phyloP scores from a whole-genome alignment of 2,888 invertebrate genomes.

The Ormyrus rosae region DNA sequence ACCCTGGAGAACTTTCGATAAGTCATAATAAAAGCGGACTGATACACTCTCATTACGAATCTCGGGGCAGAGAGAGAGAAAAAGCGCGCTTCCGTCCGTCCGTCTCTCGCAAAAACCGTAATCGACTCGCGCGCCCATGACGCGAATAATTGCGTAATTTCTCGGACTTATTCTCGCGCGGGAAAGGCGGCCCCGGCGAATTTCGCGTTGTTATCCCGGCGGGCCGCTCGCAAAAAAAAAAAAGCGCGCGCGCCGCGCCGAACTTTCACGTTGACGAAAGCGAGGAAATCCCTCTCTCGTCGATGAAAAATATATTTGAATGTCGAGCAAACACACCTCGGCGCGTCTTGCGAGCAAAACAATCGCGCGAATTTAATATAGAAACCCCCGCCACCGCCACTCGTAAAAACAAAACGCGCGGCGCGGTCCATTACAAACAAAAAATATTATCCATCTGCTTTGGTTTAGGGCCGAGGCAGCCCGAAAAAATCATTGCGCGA shows the following conservation, averaged over 20 bases:
- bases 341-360: neutral
- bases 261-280: neutral
- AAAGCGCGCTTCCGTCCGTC: too few species aligned
- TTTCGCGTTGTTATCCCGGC: too few species aligned
- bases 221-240: neutral
- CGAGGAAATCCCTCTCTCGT: neutral
- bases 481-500: slow-evolving; percentile 17
- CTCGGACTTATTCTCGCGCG: too few species aligned
- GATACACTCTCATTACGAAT: too few species aligned
- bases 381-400: neutral
- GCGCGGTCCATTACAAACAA: slow-evolving; percentile 3
- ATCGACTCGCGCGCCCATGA: too few species aligned
- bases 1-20: too few species aligned
- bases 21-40: too few species aligned
- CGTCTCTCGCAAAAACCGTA: too few species aligned
- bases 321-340: neutral
- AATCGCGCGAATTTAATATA: too few species aligned
- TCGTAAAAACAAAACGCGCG: slow-evolving; percentile 1
- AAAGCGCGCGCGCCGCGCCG: neutral
- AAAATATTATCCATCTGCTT: slow-evolving; percentile 35
- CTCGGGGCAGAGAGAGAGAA: too few species aligned
- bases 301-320: slow-evolving; percentile 12
- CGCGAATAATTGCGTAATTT: too few species aligned
- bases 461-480: neutral
- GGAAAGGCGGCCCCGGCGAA: too few species aligned